Conservation (phyloP, 2,113 vertebrate species). For the Scartelaos histophorus region DNA sequence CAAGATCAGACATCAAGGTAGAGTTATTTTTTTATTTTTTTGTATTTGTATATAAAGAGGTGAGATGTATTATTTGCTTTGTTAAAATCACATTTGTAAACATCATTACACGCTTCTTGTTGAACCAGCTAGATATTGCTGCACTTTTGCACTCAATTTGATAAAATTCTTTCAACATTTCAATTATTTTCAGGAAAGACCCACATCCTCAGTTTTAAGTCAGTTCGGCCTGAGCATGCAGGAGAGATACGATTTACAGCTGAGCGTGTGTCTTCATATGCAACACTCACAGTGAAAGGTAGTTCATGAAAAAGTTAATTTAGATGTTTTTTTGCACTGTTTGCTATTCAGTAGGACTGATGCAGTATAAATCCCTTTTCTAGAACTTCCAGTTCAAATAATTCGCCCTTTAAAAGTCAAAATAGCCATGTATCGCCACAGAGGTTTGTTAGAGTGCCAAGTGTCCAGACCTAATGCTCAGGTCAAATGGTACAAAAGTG, state of each 20-base stretch:
- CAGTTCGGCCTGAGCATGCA: slow-evolving; percentile 83
- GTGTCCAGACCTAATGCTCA: slow-evolving; percentile 86
- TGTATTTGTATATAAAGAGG: too few relatives aligned
- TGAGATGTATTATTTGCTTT: background rate
- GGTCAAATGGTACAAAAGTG: slow-evolving; percentile 88
- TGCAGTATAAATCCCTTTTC: background rate
- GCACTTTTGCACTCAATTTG: background rate
- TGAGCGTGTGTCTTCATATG: slow-evolving; percentile 85
- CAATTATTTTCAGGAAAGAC: slow-evolving; percentile 78
- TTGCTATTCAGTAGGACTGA: background rate
- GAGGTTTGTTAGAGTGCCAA: slow-evolving; percentile 91
- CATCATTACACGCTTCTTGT: background rate
- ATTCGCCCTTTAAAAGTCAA: slow-evolving; percentile 88
- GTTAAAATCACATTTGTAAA: background rate
- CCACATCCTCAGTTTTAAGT: slow-evolving; percentile 78
- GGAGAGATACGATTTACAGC: slow-evolving; percentile 91
- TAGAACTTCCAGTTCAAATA: slow-evolving; percentile 90
- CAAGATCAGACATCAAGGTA: slow-evolving; percentile 88
- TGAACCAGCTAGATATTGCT: background rate
- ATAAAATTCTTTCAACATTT: background rate
- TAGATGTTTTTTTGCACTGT: background rate
- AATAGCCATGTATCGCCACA: slow-evolving; percentile 89
- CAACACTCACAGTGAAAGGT: slow-evolving; percentile 89
- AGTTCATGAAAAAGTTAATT: slow-evolving; percentile 11
- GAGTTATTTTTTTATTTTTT: background rate